These are phyloP conservation scores for Tinea trinotella DNA, from an alignment of 2,888 invertebrate species.

Conservation along the genomic window DNA sequence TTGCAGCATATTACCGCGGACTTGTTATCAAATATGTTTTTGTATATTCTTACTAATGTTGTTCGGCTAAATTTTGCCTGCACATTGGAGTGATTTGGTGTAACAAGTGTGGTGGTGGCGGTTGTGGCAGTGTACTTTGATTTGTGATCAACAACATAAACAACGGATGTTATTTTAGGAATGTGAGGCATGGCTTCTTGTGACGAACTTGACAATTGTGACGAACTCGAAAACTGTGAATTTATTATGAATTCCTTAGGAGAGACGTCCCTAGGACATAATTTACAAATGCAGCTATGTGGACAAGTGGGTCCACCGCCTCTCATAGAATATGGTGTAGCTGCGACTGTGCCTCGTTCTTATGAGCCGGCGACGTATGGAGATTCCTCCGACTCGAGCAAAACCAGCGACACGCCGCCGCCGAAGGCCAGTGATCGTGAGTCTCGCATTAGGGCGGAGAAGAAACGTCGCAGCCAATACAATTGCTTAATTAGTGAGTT, in stretches of 20 bases:
- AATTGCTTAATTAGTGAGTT: slow-evolving; percentile 89
- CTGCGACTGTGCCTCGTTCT: slow-evolving; percentile 37
- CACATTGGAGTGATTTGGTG: too few relatives aligned
- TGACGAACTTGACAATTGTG: slow-evolving; percentile 15
- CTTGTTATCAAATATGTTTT: slow-evolving; percentile 10
- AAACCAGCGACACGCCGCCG: slow-evolving; percentile 51
- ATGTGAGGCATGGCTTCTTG: slow-evolving; percentile 17
- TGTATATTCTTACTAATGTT: not conserved
- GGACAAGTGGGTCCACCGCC: slow-evolving; percentile 29
- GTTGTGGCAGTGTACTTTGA: not conserved
- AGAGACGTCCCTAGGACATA: slow-evolving; percentile 21
- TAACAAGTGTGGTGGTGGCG: not conserved
- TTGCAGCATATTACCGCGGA: not conserved
- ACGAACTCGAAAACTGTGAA: slow-evolving; percentile 12
- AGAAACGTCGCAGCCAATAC: slow-evolving; percentile 90
- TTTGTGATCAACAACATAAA: slow-evolving; percentile 6
- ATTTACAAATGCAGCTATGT: slow-evolving; percentile 28
- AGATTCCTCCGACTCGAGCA: slow-evolving; percentile 53
- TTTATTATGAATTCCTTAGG: slow-evolving; percentile 12
- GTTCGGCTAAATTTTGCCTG: too few relatives aligned
- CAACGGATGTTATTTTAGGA: slow-evolving; percentile 14
- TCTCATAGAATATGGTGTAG: slow-evolving; percentile 36
- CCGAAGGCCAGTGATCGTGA: slow-evolving; percentile 80
- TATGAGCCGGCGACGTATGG: slow-evolving; percentile 43
- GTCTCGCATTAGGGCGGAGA: slow-evolving; percentile 91